phyloP scores from a whole-genome alignment of 2,113 vertebrate genomes.

The Eudyptes chrysolophus region DNA sequence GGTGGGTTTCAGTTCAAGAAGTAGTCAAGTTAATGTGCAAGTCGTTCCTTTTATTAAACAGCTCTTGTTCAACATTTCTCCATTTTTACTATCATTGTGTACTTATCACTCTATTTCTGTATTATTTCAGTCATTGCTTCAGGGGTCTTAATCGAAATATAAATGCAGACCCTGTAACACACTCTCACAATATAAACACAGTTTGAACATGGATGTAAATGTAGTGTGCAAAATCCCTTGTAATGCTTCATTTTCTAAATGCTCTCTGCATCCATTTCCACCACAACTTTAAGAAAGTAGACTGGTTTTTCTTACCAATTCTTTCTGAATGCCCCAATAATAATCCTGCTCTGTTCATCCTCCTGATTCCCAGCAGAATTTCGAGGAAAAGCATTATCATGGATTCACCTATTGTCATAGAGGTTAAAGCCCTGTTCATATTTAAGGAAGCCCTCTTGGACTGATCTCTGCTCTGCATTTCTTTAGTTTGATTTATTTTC shows the following conservation, averaged over 20 bases:
- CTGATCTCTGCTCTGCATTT: constrained; percentile 1
- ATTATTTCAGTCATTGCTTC: not conserved
- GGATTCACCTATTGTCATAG: not conserved
- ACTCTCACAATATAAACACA: not conserved
- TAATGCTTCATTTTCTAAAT: not conserved
- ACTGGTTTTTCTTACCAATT: fast-evolving
- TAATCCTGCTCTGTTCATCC: not conserved
- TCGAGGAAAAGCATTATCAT: not conserved
- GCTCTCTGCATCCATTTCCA: not conserved
- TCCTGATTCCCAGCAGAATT: not conserved
- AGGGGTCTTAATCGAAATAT: not conserved
- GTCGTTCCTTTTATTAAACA: not conserved
- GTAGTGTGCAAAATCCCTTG: not conserved
- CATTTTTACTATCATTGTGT: not conserved
- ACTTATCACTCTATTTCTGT: not conserved
- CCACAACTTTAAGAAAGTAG: not conserved
- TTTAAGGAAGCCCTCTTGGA: constrained; percentile 15
- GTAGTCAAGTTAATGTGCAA: not conserved
- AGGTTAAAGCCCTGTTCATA: not conserved
- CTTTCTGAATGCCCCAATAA: not conserved
- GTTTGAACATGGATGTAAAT: not conserved
- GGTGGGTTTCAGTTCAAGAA: not conserved
- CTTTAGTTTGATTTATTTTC: constrained; percentile 63
- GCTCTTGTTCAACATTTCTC: not conserved
- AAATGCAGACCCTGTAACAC: not conserved